Evolutionary conservation across 2,888 invertebrate species (phyloP).

Genomic region (Chrysodeixis includens): DNA sequence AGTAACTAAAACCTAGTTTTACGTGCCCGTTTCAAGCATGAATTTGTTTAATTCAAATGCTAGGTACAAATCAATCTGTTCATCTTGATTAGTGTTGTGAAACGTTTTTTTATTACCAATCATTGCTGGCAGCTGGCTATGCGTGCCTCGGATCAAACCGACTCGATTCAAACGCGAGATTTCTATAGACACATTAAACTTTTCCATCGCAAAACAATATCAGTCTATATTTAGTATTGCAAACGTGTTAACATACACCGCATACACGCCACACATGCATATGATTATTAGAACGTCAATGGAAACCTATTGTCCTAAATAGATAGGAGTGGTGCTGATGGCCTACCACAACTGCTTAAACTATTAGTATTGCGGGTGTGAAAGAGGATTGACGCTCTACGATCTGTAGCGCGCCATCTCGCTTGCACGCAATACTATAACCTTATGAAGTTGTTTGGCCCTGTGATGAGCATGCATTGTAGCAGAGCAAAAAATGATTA

Average conservation of each 20-base stretch:
- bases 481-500: constrained; percentile 23
- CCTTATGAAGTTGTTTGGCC: too few relatives aligned
- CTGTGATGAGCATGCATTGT: constrained; percentile 23
- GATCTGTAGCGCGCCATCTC: too few relatives aligned
- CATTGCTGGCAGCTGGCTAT: background rate
- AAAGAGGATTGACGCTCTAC: too few relatives aligned
- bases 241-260: constrained; percentile 3
- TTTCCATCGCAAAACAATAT: background rate
- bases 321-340: constrained; percentile 34
- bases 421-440: too few relatives aligned
- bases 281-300: constrained; percentile 31
- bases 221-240: constrained; percentile 11
- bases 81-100: too few relatives aligned
- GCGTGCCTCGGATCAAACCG: too few relatives aligned
- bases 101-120: background rate
- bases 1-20: too few relatives aligned
- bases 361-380: too few relatives aligned
- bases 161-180: background rate
- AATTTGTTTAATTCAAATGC: too few relatives aligned
- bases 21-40: too few relatives aligned
- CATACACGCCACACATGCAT: constrained; percentile 24
- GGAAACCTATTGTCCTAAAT: constrained; percentile 50
- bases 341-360: too few relatives aligned
- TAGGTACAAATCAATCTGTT: too few relatives aligned
- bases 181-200: background rate